These are phyloP conservation scores for Uropetala carovei DNA, from an alignment of 2,888 invertebrate species.

Conservation along the genomic window DNA sequence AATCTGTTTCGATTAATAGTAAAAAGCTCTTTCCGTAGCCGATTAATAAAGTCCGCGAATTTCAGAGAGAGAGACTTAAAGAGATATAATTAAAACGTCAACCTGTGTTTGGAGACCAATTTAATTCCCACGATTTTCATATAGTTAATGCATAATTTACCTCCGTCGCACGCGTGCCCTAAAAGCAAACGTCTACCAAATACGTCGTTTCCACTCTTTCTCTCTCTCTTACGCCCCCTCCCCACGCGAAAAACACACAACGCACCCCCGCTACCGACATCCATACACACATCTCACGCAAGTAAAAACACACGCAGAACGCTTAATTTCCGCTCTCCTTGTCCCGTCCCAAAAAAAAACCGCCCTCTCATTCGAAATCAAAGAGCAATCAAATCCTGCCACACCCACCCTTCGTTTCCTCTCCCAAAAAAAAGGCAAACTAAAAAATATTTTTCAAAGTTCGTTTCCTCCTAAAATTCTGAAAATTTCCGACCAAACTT, in stretches of 20 bases:
- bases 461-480: neutral
- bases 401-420: neutral
- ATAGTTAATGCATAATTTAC: too few relatives aligned
- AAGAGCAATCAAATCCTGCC: constrained; percentile 5
- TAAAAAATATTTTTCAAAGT: neutral
- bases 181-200: too few relatives aligned
- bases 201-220: neutral
- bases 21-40: neutral
- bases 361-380: neutral
- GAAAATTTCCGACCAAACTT: neutral
- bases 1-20: neutral
- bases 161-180: too few relatives aligned
- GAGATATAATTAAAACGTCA: neutral
- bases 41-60: too few relatives aligned
- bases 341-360: neutral
- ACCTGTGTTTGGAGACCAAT: neutral
- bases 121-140: neutral
- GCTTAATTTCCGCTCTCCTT: constrained; percentile 41
- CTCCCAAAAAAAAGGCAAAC: neutral
- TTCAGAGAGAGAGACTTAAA: too few relatives aligned
- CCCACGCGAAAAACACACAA: neutral
- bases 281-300: neutral
- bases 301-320: constrained; percentile 9
- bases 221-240: neutral
- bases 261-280: neutral